Evolutionary conservation across 2,113 vertebrate genomes (phyloP).

Genomic region (Notothenia rossii): DNA sequence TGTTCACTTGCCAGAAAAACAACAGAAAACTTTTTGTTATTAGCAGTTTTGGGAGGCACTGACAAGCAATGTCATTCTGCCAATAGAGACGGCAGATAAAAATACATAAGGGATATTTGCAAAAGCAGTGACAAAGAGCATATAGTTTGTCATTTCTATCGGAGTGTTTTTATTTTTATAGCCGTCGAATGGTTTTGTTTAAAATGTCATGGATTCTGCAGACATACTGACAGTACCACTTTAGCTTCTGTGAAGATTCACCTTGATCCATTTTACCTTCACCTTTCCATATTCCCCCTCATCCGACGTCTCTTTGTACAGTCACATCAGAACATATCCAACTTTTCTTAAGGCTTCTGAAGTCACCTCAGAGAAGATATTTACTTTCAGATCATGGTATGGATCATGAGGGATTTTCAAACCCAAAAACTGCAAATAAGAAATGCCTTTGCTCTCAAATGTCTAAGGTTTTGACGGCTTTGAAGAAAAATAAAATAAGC

Average conservation of each 20-base stretch:
- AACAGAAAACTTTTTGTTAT: not conserved
- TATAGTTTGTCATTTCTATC: not conserved
- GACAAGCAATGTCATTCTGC: not conserved
- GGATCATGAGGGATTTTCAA: slow-evolving; percentile 10
- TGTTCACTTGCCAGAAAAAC: not conserved
- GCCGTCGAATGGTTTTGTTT: not conserved
- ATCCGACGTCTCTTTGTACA: not conserved
- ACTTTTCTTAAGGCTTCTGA: not conserved
- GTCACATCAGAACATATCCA: slow-evolving; percentile 1
- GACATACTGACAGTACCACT: not conserved
- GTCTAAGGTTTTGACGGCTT: not conserved
- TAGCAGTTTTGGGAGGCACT: not conserved
- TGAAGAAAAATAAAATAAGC: not conserved
- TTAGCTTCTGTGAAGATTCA: not conserved
- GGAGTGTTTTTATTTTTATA: not conserved
- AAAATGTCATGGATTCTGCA: not conserved
- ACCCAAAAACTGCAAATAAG: not conserved
- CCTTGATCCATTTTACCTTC: slow-evolving; percentile 1
- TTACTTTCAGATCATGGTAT: slow-evolving; percentile 7
- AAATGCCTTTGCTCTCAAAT: slow-evolving; percentile 8
- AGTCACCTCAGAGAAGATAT: slow-evolving; percentile 4
- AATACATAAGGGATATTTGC: not conserved
- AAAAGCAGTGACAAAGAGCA: not conserved
- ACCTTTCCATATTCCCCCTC: not conserved
- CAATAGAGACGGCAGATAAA: not conserved